Base-by-base conservation (phyloP, 2,113 vertebrate genomes). In the Cyanoderma ruficeps region DNA sequence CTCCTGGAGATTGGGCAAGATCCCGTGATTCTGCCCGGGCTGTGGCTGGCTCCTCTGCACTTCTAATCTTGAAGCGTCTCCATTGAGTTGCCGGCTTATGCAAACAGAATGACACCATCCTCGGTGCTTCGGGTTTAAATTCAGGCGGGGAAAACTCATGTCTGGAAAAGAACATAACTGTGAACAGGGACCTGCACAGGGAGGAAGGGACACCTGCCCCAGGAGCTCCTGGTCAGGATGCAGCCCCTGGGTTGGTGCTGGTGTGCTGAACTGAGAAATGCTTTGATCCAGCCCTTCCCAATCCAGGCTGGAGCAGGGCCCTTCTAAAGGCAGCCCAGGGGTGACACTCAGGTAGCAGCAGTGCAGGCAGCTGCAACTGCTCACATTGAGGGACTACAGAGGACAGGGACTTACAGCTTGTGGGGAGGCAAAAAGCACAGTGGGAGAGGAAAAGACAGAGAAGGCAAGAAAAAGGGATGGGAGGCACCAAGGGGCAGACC, bases 1-100 rank as follows among this genome's bases (percentile, higher is more conserved):
- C 7, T 30, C 63, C 16, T 27, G 1, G 7, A 63, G 13, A 63
- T 35, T 12, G 65, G 37, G 13, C 10, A 46, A 7, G 33, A 57
- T 9, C 7, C n/a, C 3, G 24, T 1, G 4, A 22, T 27, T 30
- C 33, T 65, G 7, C n/a, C 6, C 3, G 7, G 27, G 21, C 31
- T 23, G 3, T 2, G 1, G 7, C 7, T 22, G 37, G 8, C 41
- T 68, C 57, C 55, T 81, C 41, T 4, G 2, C 1, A 4, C 4
- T 12, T n/a, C n/a, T 5, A 2, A 23, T 24, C 22, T 11, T 35
- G n/a, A 59, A 35, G 56, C 7, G 56, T 35, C 56, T 35, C 56
- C 31, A 23, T 2, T 14, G 21, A 15, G 64, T 2, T 0, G 2
- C 13, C 0, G 11, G 46, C 11, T 47, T 47, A 47, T 47, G 12